phyloP scores from a whole-genome alignment of 2,797 vertebrate genomes.

The Acipenser oxyrinchus region DNA sequence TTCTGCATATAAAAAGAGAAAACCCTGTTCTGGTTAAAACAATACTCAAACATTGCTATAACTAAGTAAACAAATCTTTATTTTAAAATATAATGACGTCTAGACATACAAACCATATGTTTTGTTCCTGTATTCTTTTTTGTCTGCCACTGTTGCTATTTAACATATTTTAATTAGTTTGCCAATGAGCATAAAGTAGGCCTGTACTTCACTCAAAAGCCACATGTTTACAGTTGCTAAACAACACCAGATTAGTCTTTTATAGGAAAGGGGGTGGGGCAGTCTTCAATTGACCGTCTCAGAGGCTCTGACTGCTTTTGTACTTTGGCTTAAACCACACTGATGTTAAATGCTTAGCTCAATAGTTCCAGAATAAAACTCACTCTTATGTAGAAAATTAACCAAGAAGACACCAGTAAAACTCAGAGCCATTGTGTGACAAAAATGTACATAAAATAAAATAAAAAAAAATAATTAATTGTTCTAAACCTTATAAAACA shows the following conservation, averaged over 20 bases:
- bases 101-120: constrained; percentile 6
- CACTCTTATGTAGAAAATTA: too few species aligned
- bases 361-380: too few species aligned
- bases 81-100: constrained; percentile 11
- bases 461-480: too few species aligned
- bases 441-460: too few species aligned
- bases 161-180: not conserved
- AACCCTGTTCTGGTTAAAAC: too few species aligned
- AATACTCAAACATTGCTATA: not conserved
- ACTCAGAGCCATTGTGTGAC: too few species aligned
- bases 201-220: constrained; percentile 2
- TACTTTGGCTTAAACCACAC: not conserved
- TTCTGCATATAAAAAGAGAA: too few species aligned
- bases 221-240: constrained; percentile 9
- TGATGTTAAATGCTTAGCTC: not conserved
- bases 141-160: not conserved
- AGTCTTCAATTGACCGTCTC: not conserved
- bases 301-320: constrained; percentile 1
- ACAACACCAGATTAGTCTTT: constrained; percentile 2
- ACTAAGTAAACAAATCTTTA: not conserved
- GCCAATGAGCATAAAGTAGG: not conserved
- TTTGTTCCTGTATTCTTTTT: constrained; percentile 18
- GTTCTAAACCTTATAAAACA: too few species aligned
- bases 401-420: too few species aligned
- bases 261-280: not conserved